Evolutionary conservation across 2,797 vertebrate species (phyloP).

Genomic region (Propithecus deckenii): DNA sequence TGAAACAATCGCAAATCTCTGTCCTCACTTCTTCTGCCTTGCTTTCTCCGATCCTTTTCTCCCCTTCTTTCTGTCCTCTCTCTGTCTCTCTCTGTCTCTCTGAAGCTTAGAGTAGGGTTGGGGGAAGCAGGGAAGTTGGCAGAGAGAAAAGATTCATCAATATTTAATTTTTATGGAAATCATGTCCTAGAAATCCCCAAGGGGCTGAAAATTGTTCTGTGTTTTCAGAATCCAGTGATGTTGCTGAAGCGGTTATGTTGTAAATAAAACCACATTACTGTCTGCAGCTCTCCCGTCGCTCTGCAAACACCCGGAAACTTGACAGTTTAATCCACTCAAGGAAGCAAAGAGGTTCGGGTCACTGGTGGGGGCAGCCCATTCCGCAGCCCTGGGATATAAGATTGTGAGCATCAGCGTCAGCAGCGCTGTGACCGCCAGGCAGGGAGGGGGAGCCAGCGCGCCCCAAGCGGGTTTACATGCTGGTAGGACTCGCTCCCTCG

Average conservation of each 20-base stretch:
- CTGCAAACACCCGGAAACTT: constrained; percentile 59
- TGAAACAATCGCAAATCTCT: neutral
- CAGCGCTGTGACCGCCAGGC: neutral
- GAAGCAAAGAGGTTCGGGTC: constrained; percentile 49
- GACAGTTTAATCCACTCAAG: constrained; percentile 72
- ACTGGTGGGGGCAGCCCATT: neutral
- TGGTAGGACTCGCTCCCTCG: neutral
- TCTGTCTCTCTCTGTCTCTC: neutral
- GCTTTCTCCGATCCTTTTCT: neutral
- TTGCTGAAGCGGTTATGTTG: constrained; percentile 69
- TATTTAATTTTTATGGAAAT: constrained; percentile 81
- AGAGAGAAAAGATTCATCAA: constrained; percentile 67
- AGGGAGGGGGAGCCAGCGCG: neutral
- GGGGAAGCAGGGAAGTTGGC: constrained; percentile 14
- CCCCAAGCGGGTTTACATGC: neutral
- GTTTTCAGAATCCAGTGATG: constrained; percentile 75
- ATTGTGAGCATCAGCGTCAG: neutral
- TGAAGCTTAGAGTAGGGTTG: neutral
- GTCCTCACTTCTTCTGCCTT: neutral
- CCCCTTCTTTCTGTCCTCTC: neutral
- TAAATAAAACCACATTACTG: constrained; percentile 78
- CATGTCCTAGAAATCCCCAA: constrained; percentile 64
- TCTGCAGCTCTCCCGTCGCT: constrained; percentile 57
- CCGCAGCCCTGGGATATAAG: constrained; percentile 16
- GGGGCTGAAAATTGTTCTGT: constrained; percentile 71